phyloP scores from a whole-genome alignment of 2,888 invertebrate species.

The Diarsia mendica region DNA sequence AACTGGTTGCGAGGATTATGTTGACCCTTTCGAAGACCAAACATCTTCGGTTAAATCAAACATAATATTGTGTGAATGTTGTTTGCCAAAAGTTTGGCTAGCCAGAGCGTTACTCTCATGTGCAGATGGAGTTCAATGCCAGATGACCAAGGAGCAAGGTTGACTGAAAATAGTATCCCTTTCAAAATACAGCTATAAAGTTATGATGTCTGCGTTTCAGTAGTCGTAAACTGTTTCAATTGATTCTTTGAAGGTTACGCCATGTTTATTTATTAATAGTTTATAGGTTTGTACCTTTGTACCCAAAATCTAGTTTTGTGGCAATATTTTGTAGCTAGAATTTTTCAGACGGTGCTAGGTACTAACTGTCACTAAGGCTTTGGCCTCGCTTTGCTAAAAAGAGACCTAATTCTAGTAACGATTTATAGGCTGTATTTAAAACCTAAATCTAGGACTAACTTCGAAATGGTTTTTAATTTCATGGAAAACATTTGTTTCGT shows the following conservation, averaged over 20 bases:
- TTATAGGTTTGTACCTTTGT: conserved; percentile 5
- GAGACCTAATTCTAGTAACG: background rate
- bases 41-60: background rate
- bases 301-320: conserved; percentile 7
- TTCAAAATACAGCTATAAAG: conserved; percentile 38
- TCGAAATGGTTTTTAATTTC: background rate
- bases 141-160: conserved; percentile 26
- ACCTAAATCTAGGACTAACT: background rate
- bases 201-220: conserved; percentile 44
- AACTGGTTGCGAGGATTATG: background rate
- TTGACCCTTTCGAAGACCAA: background rate
- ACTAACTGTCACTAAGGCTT: conserved; percentile 28
- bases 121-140: conserved; percentile 34
- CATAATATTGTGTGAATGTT: background rate
- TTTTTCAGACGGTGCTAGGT: conserved; percentile 40
- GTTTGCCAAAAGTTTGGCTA: conserved; percentile 3
- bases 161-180: conserved; percentile 44
- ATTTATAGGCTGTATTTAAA: background rate
- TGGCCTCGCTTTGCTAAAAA: conserved; percentile 2
- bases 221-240: conserved; percentile 46
- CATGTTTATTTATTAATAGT: conserved; percentile 35
- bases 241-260: conserved; percentile 33
- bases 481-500: background rate
- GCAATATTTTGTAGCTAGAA: conserved; percentile 2
- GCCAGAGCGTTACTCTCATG: background rate